phyloP scores from a whole-genome alignment of 2,797 vertebrate species.

The Gorsachius magnificus region DNA sequence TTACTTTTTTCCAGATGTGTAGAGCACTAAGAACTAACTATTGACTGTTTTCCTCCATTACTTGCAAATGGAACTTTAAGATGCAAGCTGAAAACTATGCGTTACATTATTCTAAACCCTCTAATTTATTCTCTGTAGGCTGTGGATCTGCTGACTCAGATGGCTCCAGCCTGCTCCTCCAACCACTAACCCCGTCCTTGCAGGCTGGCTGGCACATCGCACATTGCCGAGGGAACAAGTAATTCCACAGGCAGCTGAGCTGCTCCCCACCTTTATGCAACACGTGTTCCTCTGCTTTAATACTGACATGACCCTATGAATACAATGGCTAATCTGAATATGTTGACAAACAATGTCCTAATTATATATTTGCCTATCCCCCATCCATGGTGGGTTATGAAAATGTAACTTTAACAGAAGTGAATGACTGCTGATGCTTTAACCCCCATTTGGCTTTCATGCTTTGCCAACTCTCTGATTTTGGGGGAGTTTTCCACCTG shows the following conservation, averaged over 20 bases:
- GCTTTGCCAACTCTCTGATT: not conserved
- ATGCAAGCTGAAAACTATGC: conserved; percentile 77
- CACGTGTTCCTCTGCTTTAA: not conserved
- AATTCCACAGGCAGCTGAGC: not conserved
- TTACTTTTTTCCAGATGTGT: conserved; percentile 76
- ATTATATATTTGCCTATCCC: not conserved
- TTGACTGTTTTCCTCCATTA: conserved; percentile 53
- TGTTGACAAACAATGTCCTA: not conserved
- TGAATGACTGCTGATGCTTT: not conserved
- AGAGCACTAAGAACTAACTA: conserved; percentile 55
- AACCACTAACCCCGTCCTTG: conserved; percentile 67
- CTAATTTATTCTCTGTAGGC: conserved; percentile 76
- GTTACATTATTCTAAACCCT: conserved; percentile 72
- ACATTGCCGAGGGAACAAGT: not conserved
- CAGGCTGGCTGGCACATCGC: not conserved
- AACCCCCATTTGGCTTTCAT: not conserved
- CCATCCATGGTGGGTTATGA: fast-evolving
- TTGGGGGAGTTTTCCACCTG: not conserved
- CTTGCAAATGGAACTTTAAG: conserved; percentile 66
- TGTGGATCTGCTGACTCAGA: conserved; percentile 81
- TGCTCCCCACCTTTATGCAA: not conserved
- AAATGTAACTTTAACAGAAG: not conserved
- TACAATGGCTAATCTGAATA: not conserved
- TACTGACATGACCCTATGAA: not conserved
- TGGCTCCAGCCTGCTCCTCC: conserved; percentile 64